These are phyloP conservation scores for Conus canariensis DNA, from an alignment of 2,888 invertebrate species.

Conservation along the genomic window DNA sequence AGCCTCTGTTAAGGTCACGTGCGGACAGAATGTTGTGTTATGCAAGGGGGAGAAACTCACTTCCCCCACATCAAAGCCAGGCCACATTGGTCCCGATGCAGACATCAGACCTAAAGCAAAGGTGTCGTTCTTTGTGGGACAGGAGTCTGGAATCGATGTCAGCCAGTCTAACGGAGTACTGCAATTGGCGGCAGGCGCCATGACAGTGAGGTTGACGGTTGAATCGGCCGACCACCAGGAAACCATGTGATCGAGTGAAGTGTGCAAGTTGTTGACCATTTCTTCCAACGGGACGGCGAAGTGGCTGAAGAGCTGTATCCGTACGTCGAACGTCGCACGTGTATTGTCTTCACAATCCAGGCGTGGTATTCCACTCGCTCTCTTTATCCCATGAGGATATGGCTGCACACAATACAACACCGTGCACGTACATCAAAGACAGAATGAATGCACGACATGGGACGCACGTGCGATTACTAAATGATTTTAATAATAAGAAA, in stretches of 20 bases:
- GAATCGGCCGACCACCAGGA: neutral
- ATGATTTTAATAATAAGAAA: no score
- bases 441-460: no score
- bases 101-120: neutral
- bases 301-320: neutral
- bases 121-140: neutral
- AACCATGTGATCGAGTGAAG: neutral
- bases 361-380: neutral
- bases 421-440: no score
- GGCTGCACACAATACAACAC: neutral
- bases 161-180: neutral
- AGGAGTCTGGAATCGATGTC: neutral
- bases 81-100: neutral
- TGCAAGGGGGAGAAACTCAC: slow-evolving; percentile 1
- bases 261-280: neutral
- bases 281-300: neutral
- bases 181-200: neutral
- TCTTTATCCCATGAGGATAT: neutral
- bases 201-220: neutral
- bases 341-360: slow-evolving; percentile 18
- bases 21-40: slow-evolving; percentile 32
- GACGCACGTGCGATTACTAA: no score
- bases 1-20: neutral
- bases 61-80: neutral
- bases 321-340: neutral